These are phyloP conservation scores for Sebastes trivittatus DNA, from an alignment of 2,797 vertebrate genomes.

Conservation along the genomic window DNA sequence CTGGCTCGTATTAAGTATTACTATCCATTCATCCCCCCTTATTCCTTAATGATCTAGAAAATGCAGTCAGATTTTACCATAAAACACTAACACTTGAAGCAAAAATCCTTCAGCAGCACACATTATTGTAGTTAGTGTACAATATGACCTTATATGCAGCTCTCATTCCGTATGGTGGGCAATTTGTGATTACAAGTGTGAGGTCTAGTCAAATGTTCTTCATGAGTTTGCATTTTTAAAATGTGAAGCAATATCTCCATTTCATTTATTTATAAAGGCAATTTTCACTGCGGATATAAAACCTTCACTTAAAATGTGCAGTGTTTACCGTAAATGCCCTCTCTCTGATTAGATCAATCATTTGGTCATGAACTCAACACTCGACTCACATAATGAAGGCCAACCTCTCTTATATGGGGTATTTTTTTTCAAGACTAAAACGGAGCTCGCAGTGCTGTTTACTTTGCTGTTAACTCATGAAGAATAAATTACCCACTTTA, in stretches of 20 bases:
- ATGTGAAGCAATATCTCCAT: conserved; percentile 34
- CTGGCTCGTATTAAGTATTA: not conserved
- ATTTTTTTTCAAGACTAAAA: conserved; percentile 57
- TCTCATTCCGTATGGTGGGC: not conserved
- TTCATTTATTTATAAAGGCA: conserved; percentile 64
- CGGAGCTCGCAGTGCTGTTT: conserved; percentile 62
- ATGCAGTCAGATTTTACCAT: not conserved
- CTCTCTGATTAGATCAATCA: conserved; percentile 63
- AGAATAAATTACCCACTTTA: conserved; percentile 82
- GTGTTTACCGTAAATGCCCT: conserved; percentile 62
- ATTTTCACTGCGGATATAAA: conserved; percentile 57
- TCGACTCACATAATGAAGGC: conserved; percentile 63
- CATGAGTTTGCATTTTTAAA: conserved; percentile 43
- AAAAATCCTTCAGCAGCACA: not conserved
- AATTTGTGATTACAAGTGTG: conserved; percentile 26
- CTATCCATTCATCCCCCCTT: not conserved
- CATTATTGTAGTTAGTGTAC: not conserved
- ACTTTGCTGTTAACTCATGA: conserved; percentile 74
- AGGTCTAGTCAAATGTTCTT: conserved; percentile 11
- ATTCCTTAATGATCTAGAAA: not conserved
- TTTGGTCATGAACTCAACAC: conserved; percentile 68
- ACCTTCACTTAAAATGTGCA: conserved; percentile 44
- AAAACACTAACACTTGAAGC: not conserved
- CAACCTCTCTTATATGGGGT: conserved; percentile 38
- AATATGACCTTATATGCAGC: conserved; percentile 5